A percentile compares a stretch with the other conserved stretches of the same genome.
Evolutionary conservation across 92 coral and sea anemone species (phyloP).

Genomic region (Phenganax stokvisi): DNA sequence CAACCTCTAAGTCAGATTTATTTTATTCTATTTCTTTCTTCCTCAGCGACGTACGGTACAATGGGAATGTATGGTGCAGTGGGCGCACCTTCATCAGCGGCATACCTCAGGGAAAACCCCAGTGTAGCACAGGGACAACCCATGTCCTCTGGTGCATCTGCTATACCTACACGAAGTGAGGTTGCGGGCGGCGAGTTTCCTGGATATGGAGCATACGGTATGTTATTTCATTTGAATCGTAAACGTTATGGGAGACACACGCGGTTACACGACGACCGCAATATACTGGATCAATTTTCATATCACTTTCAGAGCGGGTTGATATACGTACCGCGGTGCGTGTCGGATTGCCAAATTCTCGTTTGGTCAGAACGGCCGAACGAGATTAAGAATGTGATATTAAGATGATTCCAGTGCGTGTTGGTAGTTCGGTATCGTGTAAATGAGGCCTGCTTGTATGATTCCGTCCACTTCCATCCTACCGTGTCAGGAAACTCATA

Average conservation of each 20-base stretch:
- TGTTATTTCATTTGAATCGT: not conserved
- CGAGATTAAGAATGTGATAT: too few species aligned
- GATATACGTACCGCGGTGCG: too few species aligned
- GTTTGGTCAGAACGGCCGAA: too few species aligned
- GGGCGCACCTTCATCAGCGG: constrained; percentile 35
- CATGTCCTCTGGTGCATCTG: constrained; percentile 10
- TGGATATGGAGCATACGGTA: constrained; percentile 36
- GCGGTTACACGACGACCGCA: too few species aligned
- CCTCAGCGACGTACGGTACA: not conserved
- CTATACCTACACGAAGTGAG: constrained; percentile 25
- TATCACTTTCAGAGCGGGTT: too few species aligned
- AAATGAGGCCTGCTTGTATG: too few species aligned
- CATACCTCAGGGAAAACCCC: constrained; percentile 3
- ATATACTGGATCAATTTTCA: not conserved
- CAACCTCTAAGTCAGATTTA: not conserved
- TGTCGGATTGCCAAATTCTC: too few species aligned
- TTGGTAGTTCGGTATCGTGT: too few species aligned
- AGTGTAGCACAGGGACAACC: constrained; percentile 26
- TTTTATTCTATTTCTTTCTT: not conserved
- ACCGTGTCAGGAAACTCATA: too few species aligned
- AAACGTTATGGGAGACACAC: too few species aligned
- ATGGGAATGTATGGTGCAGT: constrained; percentile 39
- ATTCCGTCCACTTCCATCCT: too few species aligned
- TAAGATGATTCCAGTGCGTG: too few species aligned
- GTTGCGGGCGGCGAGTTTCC: constrained; percentile 12